Base-by-base conservation (phyloP, 2,888 invertebrate genomes). In the Nematopogon swammerdamellus region DNA sequence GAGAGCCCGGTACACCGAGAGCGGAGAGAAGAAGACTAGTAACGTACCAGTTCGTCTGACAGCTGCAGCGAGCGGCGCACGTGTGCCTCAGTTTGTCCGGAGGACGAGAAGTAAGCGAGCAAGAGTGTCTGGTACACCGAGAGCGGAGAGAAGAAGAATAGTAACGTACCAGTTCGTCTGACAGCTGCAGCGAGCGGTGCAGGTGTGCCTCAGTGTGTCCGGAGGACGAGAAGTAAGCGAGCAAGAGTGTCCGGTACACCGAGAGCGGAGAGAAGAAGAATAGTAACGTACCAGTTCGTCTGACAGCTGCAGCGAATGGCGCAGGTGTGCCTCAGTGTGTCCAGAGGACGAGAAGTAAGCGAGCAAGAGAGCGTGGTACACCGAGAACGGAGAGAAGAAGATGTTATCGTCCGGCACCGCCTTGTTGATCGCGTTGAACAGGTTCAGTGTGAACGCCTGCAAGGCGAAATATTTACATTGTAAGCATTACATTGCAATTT, bases 251-350 rank as follows among this genome's bases (percentile, higher is more conserved):
- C 58, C 92, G 89, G 63, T 92, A 89, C 14, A 93, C 86, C 56
- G 92, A 93, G 72, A 91, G 89, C 0, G 94, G 94, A 5, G 94
- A 94, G 68, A 92, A 92, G 80, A 95, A 92, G 43, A 94, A n/a
- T n/a, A n/a, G n/a, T n/a, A n/a, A 61, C 69, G 65, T 65, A 85
- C 85, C 79, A 82, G 67, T 53, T 69, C 68, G 3, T 81, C 70
- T 19, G 83, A 81, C 47, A 91, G 76, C 52, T 80, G 75, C 25
- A 91, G 68, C 1, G 86, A 85, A 51, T 81, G 77, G 61, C 82
- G 85, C 50, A 91, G 62, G 10, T 83, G 72, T 4, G 65, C 60
- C 63, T 92, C 91, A 0, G 93, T 92, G 48, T 84, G 80, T 14
- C 85, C 86, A 1, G 83, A 84, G 1, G 92, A 75, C 0, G 91